phyloP scores from a whole-genome alignment of 2,888 invertebrate genomes.

The Cataglyphis altisquamis region DNA sequence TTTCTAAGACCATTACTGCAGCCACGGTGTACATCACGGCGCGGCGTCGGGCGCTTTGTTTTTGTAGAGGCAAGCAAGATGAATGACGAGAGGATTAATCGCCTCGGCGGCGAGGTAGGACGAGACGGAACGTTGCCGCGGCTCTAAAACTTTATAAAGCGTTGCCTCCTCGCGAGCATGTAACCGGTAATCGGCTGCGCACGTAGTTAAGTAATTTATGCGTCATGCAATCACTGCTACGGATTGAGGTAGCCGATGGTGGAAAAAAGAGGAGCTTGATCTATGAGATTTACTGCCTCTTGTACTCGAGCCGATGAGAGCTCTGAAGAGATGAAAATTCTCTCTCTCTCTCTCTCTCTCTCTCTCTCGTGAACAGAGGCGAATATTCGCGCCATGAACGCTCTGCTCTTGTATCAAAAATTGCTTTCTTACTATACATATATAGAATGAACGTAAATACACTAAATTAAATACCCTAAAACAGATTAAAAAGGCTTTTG shows the following conservation, averaged over 20 bases:
- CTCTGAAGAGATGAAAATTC: slow-evolving; percentile 31
- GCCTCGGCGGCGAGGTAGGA: slow-evolving; percentile 58
- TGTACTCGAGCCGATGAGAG: background rate
- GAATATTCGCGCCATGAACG: background rate
- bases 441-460: background rate
- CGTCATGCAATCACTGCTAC: slow-evolving; percentile 70
- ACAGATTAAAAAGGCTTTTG: background rate
- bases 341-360: background rate
- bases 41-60: slow-evolving; percentile 54
- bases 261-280: slow-evolving; percentile 58
- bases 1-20: slow-evolving; percentile 57
- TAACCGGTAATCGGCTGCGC: slow-evolving; percentile 66
- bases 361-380: background rate
- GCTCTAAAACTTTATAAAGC: slow-evolving; percentile 64
- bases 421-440: background rate
- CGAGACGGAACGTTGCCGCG: slow-evolving; percentile 44
- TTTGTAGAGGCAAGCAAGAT: slow-evolving; percentile 69
- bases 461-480: background rate
- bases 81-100: slow-evolving; percentile 74
- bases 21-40: slow-evolving; percentile 62
- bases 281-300: slow-evolving; percentile 65
- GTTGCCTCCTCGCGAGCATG: slow-evolving; percentile 44
- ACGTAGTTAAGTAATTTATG: slow-evolving; percentile 72
- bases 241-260: slow-evolving; percentile 60
- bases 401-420: slow-evolving; percentile 9